Conservation (phyloP, 2,888 invertebrate genomes). For the Lamellibrachia satsuma region DNA sequence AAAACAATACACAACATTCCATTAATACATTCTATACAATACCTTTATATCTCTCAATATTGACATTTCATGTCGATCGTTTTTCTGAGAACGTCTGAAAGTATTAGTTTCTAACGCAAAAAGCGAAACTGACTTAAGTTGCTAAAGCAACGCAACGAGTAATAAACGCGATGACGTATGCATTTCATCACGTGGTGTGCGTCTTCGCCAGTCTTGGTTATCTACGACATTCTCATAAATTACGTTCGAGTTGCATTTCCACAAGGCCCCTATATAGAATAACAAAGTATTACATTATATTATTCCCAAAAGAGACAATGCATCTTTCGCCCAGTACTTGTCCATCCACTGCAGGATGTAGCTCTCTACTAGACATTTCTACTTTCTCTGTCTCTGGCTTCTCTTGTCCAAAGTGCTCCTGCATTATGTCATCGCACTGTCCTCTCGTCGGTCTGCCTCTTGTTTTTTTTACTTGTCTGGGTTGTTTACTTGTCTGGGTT, state of each 20-base stretch:
- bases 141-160: slow-evolving; percentile 8
- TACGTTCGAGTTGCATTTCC: neutral
- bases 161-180: slow-evolving; percentile 11
- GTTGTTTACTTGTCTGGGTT: too few relatives aligned
- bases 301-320: neutral
- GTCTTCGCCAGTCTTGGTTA: neutral
- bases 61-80: neutral
- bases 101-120: neutral
- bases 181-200: neutral
- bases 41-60: neutral
- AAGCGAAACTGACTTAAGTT: neutral
- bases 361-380: too few relatives aligned
- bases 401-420: too few relatives aligned
- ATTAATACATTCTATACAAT: neutral
- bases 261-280: neutral
- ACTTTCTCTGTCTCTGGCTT: too few relatives aligned
- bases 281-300: neutral
- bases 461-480: too few relatives aligned
- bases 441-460: too few relatives aligned
- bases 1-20: neutral
- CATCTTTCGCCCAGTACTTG: neutral
- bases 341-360: too few relatives aligned
- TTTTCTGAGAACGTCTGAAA: neutral
- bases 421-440: too few relatives aligned
- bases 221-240: neutral